Conservation (phyloP, 2,113 vertebrate genomes). For the Eulemur macaco region DNA sequence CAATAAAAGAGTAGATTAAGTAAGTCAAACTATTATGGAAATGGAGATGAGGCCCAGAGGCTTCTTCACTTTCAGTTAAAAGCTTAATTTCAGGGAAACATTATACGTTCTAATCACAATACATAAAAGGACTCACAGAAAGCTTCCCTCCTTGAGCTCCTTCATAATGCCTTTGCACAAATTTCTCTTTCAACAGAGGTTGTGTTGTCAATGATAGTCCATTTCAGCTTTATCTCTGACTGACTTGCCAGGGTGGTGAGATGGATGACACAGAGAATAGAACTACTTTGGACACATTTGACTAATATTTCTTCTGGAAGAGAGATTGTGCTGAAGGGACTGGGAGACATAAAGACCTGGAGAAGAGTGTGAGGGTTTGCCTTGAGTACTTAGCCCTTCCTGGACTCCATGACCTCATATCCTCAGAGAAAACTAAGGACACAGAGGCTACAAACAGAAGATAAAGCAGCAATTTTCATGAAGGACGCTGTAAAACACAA, state of each 20-base stretch:
- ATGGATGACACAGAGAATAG: neutral
- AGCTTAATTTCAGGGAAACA: conserved; percentile 60
- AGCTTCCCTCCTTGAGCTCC: neutral
- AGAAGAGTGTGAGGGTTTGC: neutral
- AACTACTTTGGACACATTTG: neutral
- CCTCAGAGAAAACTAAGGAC: neutral
- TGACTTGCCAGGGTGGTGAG: neutral
- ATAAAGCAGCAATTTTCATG: neutral
- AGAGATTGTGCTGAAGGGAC: neutral
- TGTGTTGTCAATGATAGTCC: neutral
- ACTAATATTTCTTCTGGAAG: neutral
- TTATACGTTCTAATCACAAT: conserved; percentile 44
- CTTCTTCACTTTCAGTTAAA: conserved; percentile 61
- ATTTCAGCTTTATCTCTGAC: neutral
- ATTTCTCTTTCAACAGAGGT: neutral
- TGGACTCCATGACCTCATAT: neutral
- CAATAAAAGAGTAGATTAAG: conserved; percentile 68
- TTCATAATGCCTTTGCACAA: neutral
- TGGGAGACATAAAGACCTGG: neutral
- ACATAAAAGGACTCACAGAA: neutral
- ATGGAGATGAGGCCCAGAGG: conserved; percentile 58
- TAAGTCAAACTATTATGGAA: conserved; percentile 66
- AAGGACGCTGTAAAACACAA: neutral
- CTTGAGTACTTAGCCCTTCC: neutral
- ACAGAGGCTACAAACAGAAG: neutral